Conservation (phyloP, 2,888 invertebrate species). For the Allolobophora icterica region DNA sequence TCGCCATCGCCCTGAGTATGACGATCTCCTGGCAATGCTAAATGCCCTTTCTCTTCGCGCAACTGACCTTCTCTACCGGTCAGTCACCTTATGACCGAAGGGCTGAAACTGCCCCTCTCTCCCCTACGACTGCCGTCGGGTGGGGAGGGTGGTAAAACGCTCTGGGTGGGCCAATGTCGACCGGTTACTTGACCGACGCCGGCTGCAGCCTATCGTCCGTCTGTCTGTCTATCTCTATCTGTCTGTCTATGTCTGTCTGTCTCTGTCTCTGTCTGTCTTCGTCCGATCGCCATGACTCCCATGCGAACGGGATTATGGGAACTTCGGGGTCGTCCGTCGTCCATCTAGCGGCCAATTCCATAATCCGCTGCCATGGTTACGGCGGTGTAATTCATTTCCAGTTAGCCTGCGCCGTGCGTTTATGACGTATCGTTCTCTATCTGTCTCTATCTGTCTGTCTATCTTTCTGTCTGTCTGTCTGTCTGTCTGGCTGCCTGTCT, state of each 20-base stretch:
- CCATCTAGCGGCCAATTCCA: conserved; percentile 2
- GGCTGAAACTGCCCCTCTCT: neutral
- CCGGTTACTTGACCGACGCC: neutral
- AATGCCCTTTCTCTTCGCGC: neutral
- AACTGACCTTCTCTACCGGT: neutral
- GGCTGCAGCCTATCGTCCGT: neutral
- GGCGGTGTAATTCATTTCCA: neutral
- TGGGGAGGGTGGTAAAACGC: neutral
- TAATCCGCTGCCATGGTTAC: conserved; percentile 11
- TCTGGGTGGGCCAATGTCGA: too few species aligned
- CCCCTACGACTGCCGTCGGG: neutral
- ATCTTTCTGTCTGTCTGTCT: neutral
- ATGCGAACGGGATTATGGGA: neutral
- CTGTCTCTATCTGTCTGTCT: neutral
- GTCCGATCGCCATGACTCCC: neutral
- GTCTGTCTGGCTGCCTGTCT: neutral
- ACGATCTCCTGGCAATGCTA: neutral
- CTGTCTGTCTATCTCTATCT: too few species aligned
- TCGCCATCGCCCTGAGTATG: too few species aligned
- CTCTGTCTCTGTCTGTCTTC: too few species aligned
- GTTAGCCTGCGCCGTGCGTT: neutral
- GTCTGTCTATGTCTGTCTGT: too few species aligned
- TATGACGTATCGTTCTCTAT: neutral
- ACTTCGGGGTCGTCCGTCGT: neutral
- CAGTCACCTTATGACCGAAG: neutral